Evolutionary conservation across 2,113 vertebrate genomes (phyloP), one percentile per base, ranked within the genome.

Genomic region (Macquaria ambigua): DNA sequence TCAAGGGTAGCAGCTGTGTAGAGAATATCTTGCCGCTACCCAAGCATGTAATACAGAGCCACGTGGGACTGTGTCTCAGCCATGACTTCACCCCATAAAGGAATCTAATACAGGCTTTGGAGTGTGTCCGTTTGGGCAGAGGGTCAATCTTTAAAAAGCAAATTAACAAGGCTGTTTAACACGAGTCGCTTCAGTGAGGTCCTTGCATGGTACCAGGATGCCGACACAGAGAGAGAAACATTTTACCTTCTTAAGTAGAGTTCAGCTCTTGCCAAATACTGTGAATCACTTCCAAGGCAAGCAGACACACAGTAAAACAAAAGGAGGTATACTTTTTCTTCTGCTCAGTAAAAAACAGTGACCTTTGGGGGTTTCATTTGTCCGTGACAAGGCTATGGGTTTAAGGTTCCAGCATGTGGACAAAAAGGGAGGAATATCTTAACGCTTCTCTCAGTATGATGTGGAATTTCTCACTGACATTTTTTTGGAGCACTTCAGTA

Each of bases 401-500:
- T 87, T 66, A 78, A 74, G 34, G 21, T 39, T 76, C 15, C 34
- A 11, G 41, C 53, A 73, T 41, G 56, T 77, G 63, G 82, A 80
- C 56, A 67, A 77, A 84, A 80, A 80, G 28, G 62, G 43, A 89
- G 58, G 75, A 86, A 77, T 39, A 82, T 85, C 55, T 84, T 43
- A 55, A 74, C 83, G 81, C 52, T 89, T 83, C 75, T 92, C 66
- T 28, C 93, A 90, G 83, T 63, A 50, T 62, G 80, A 93, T 83
- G 89, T 91, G 90, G 88, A 94, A 95, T 96, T 94, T 95, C 94
- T 94, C 94, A 73, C 83, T 5, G 64, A 50, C 31, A 5, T 83
- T 83, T 90, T 77, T 89, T 78, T 53, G 18, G 34, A 76, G 43
- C 48, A 23, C 66, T 66, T 72, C 37, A 69, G 75, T 74, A 11